Percentiles rank a stretch among this genome's conserved stretches.
Conservation (phyloP, 2,113 vertebrate species). For the Rhinolophus sinicus region DNA sequence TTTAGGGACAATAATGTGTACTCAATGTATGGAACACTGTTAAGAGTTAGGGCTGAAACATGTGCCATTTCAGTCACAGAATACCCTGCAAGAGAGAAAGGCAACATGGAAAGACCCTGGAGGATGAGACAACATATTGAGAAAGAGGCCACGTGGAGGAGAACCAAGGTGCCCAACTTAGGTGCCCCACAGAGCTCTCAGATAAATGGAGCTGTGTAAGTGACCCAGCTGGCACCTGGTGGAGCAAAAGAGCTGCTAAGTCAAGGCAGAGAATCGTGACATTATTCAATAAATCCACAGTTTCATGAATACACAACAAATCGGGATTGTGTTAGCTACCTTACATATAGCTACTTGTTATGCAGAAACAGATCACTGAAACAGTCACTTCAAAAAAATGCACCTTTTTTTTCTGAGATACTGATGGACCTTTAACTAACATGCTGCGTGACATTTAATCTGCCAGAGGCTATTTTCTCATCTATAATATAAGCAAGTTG, state of each 20-base stretch:
- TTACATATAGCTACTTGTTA: neutral
- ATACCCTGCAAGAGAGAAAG: neutral
- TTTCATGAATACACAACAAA: neutral
- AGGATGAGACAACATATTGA: neutral
- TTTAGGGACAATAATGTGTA: neutral
- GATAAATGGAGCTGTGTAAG: no score
- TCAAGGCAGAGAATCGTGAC: neutral
- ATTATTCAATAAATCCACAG: neutral
- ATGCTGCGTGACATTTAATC: neutral
- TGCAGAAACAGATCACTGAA: neutral
- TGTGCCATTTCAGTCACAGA: neutral
- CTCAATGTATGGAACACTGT: neutral
- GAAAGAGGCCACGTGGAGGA: neutral
- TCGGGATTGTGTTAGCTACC: neutral
- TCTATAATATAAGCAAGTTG: neutral
- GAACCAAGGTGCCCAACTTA: no score
- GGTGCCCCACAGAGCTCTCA: neutral
- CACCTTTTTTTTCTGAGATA: neutral
- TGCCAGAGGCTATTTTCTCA: neutral
- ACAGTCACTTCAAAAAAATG: neutral
- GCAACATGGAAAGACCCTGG: neutral
- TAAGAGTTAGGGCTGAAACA: neutral
- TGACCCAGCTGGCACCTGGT: rapidly evolving
- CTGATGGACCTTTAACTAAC: neutral
- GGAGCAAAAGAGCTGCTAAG: neutral